These are phyloP conservation scores for Drosophila atripex DNA, from an alignment of 2,888 invertebrate species.

Conservation along the genomic window DNA sequence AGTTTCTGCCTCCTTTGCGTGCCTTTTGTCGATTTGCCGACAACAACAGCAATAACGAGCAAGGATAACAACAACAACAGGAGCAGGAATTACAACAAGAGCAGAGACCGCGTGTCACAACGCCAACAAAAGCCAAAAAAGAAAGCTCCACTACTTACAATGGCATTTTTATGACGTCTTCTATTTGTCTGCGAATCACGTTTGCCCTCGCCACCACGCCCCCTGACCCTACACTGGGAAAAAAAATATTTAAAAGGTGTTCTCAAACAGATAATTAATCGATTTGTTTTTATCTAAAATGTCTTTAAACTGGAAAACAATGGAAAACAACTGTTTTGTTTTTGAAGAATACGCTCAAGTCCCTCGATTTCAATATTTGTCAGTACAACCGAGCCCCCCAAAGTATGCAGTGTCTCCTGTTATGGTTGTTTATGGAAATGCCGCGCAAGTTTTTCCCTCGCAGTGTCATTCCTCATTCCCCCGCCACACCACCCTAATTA, in stretches of 20 bases:
- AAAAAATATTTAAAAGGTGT: background rate
- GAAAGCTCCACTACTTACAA: constrained; percentile 71
- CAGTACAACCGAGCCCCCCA: constrained; percentile 7
- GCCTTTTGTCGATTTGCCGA: constrained; percentile 67
- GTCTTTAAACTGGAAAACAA: too few species aligned
- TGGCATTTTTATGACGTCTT: constrained; percentile 77
- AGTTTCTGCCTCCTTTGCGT: constrained; percentile 65
- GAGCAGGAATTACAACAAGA: constrained; percentile 27
- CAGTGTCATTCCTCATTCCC: background rate
- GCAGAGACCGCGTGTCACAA: constrained; percentile 57
- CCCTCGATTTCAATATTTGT: background rate
- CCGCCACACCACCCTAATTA: constrained; percentile 61
- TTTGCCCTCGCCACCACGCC: constrained; percentile 18
- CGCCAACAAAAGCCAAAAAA: constrained; percentile 58
- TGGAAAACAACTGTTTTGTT: too few species aligned
- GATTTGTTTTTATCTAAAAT: too few species aligned
- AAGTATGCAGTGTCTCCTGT: constrained; percentile 49
- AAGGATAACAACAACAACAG: constrained; percentile 42
- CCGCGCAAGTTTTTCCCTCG: constrained; percentile 38
- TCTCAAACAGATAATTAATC: background rate
- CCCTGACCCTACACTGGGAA: constrained; percentile 19
- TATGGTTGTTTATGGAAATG: constrained; percentile 54
- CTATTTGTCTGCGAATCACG: constrained; percentile 47
- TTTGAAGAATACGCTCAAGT: background rate
- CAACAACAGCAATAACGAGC: constrained; percentile 34